Base-by-base conservation (phyloP, 1,140 invertebrate genomes). In the Eumaeus atala region DNA sequence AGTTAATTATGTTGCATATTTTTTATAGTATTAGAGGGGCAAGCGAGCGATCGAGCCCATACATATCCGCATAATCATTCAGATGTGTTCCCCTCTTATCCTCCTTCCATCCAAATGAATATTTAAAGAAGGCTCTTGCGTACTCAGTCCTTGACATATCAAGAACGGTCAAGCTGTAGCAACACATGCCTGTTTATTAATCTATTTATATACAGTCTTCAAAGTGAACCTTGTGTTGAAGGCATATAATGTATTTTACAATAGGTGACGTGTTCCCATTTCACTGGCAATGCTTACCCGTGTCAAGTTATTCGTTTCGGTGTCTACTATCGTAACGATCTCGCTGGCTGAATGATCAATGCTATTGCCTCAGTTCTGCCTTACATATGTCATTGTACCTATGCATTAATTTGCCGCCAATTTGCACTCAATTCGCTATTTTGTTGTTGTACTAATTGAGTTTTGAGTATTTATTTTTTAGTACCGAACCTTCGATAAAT, bases 71-170 rank as follows among this genome's bases (percentile, higher is more conserved):
- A n/a, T n/a, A n/a, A n/a, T n/a, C n/a, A n/a, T n/a, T n/a, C n/a
- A n/a, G n/a, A n/a, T n/a, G n/a, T n/a, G n/a, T n/a, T n/a, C n/a
- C n/a, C n/a, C n/a, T n/a, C n/a, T n/a, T n/a, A n/a, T n/a, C n/a
- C n/a, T n/a, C n/a, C n/a, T n/a, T n/a, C n/a, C n/a, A n/a, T n/a
- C n/a, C n/a, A n/a, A n/a, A n/a, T n/a, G n/a, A n/a, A 28, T 28
- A 6, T 28, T 28, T 28, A 28, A 28, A 28, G 21, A 28, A 28
- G 6, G 21, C 21, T 28, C 6, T 28, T 28, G 21, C 21, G 21
- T 6, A 28, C 72, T 67, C 63, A 72, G 77, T 80, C 79, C 79
- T 83, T 83, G 77, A 80, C 79, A 78, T 74, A 80, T 77, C 75
- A 79, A 62, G 77, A 72, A 67, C 74, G 60, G 63, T 60, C 59